Conservation (phyloP, 2,797 vertebrate genomes). For the Melanotaenia parkinsoni region DNA sequence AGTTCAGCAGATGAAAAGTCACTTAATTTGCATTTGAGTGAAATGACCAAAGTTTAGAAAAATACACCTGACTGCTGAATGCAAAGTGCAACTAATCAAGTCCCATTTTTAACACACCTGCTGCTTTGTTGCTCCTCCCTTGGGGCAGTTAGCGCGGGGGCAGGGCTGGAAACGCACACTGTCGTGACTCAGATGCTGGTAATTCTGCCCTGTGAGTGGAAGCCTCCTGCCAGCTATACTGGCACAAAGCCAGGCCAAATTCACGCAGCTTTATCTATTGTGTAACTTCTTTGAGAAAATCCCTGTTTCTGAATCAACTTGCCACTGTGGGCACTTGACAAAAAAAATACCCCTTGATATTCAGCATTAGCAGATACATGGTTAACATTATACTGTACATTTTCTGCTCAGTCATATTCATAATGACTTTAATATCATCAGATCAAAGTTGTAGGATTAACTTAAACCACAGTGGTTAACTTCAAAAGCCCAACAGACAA, state of each 20-base stretch:
- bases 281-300: conserved; percentile 41
- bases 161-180: conserved; percentile 75
- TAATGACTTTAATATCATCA: conserved; percentile 47
- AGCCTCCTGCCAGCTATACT: conserved; percentile 50
- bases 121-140: conserved; percentile 50
- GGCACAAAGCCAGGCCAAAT: conserved; percentile 49
- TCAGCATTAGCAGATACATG: conserved; percentile 30
- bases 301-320: conserved; percentile 57
- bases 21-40: conserved; percentile 3
- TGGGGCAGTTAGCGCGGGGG: conserved; percentile 37
- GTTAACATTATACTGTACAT: conserved; percentile 29
- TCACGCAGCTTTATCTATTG: conserved; percentile 45
- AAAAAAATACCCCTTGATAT: conserved; percentile 32
- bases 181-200: conserved; percentile 40
- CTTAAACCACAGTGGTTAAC: conserved; percentile 41
- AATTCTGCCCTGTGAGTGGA: conserved; percentile 55
- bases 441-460: conserved; percentile 67
- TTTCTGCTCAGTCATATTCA: conserved; percentile 33
- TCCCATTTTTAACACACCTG: conserved; percentile 80
- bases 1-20: conserved; percentile 10
- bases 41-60: conserved; percentile 11
- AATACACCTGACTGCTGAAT: conserved; percentile 57
- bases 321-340: conserved; percentile 33
- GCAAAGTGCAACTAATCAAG: conserved; percentile 67
- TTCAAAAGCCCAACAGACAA: conserved; percentile 55